phyloP scores from a whole-genome alignment of 2,888 invertebrate species.

The Tinea pellionella region DNA sequence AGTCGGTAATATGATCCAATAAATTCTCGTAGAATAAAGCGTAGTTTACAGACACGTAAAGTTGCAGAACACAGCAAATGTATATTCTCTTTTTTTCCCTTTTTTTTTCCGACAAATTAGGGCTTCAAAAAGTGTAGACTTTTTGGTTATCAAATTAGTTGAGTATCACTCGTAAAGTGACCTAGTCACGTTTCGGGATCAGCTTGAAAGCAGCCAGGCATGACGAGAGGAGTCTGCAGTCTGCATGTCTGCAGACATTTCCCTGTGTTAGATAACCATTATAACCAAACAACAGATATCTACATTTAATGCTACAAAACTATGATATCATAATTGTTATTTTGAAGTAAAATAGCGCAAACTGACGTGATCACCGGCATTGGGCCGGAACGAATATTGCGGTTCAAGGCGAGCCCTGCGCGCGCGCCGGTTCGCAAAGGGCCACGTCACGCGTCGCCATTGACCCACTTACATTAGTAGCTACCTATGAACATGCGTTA shows the following conservation, averaged over 20 bases:
- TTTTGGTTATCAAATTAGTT: no score
- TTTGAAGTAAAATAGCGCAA: constrained; percentile 13
- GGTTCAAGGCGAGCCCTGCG: constrained; percentile 64
- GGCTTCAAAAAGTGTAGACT: no score
- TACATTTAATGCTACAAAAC: not conserved
- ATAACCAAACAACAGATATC: no score
- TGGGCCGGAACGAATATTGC: constrained; percentile 22
- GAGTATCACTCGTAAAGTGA: no score
- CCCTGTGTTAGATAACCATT: no score
- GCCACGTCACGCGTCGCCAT: constrained; percentile 66
- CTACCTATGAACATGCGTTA: constrained; percentile 29
- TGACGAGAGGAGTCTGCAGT: no score
- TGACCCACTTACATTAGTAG: constrained; percentile 49
- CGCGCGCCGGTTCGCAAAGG: constrained; percentile 43
- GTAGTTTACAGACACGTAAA: not conserved
- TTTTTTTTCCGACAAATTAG: no score
- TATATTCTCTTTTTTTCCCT: no score
- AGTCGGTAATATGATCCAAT: not conserved
- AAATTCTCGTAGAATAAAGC: not conserved
- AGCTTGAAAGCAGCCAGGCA: no score
- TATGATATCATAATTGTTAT: not conserved
- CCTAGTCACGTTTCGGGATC: no score
- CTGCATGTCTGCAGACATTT: no score
- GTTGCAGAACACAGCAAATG: no score
- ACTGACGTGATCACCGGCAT: constrained; percentile 15